Base-by-base conservation (phyloP, 2,113 vertebrate genomes). In the Tragelaphus buxtoni region DNA sequence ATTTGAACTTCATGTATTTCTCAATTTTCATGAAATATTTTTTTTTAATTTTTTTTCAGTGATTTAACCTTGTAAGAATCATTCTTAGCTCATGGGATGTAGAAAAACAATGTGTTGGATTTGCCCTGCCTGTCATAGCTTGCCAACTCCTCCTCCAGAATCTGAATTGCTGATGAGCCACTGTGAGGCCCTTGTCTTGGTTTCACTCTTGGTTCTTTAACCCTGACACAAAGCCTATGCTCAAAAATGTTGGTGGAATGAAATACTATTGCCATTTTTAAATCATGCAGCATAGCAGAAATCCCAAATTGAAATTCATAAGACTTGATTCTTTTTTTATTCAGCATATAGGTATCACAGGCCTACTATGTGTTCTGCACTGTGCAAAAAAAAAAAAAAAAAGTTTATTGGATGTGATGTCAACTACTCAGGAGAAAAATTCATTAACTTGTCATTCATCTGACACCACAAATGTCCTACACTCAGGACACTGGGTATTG, bases 401-500 rank as follows among this genome's bases (percentile, higher is more conserved):
- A 74, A 95, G 84, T 61, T 94, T 94, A 87, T 45, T 96, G 42
- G 65, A 84, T 32, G 4, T n/a, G 13, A 76, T 76, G 42, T 65
- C 47, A 88, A 35, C 45, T 91, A 83, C 26, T 91, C 24, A 5
- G 87, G 84, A 96, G 92, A 92, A 97, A 97, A 97, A 72, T 60
- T 96, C 80, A 93, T 97, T 95, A 93, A 90, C 60, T 93, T 96
- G 84, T 93, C 87, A 86, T 97, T 96, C 60, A 47, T 83, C 51
- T 89, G 95, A 85, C 7, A 88, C 56, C 26, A 53, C 47, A 28
- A 58, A 80, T 96, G 72, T 56, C 95, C 87, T 97, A 91, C 58
- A 72, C 95, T 97, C 65, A 81, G 72, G 65, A 83, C 83, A 86
- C 22, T 97, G 84, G 83, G 45, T 94, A 95, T 96, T 97, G 93